phyloP scores from a whole-genome alignment of 2,113 vertebrate species.

The Ameiurus melas region DNA sequence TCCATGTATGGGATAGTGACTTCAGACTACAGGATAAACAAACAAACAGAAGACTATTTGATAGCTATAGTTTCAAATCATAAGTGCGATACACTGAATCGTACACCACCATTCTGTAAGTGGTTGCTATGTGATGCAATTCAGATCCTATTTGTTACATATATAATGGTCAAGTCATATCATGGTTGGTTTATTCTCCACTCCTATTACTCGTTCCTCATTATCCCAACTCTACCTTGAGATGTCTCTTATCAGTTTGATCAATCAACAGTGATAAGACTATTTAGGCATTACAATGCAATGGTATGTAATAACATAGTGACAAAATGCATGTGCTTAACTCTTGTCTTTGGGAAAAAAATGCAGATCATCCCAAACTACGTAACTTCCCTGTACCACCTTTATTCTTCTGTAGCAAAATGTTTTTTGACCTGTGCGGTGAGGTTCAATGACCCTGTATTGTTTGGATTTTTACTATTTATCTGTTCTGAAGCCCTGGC shows the following conservation, averaged over 20 bases:
- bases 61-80: no score
- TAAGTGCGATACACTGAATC: not conserved
- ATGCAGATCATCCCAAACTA: no score
- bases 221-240: not conserved
- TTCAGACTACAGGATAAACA: not conserved
- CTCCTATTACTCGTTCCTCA: not conserved
- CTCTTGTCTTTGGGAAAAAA: no score
- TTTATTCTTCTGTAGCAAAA: not conserved
- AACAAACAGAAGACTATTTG: not conserved
- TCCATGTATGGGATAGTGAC: no score
- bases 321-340: no score
- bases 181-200: not conserved
- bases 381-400: no score
- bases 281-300: no score
- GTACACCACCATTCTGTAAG: not conserved
- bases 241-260: not conserved
- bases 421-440: not conserved
- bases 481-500: not conserved
- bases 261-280: not conserved
- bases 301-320: no score
- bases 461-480: not conserved
- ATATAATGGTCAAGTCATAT: not conserved
- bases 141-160: not conserved
- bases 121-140: not conserved
- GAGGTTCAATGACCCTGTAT: not conserved